A percentile compares a stretch with the other conserved stretches of the same genome.
These are phyloP conservation scores for Ictalurus furcatus DNA, from an alignment of 2,113 vertebrate genomes.

Conservation along the genomic window DNA sequence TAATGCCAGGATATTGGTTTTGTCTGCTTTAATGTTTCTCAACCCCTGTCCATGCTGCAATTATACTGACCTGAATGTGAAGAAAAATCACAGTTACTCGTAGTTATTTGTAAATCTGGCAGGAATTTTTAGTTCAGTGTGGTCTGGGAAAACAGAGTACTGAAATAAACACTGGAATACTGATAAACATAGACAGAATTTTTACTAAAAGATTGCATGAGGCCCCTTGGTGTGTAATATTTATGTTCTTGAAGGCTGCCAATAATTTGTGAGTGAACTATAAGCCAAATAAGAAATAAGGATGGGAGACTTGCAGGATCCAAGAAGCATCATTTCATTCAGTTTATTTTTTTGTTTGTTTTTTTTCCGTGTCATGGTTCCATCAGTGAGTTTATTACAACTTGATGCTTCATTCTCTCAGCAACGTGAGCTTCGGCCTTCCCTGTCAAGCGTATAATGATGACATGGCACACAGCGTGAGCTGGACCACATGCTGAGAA, in stretches of 20 bases:
- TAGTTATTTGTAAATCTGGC: background rate
- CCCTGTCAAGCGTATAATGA: constrained; percentile 11
- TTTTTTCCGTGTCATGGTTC: background rate
- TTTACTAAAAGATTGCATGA: background rate
- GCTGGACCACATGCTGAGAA: constrained; percentile 12
- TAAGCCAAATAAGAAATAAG: background rate
- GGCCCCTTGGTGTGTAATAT: background rate
- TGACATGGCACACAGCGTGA: background rate
- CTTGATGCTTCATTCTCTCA: background rate
- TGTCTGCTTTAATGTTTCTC: background rate
- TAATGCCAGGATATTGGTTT: background rate
- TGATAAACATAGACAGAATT: background rate
- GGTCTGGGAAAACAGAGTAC: background rate
- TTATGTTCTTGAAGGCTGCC: background rate
- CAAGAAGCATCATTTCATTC: background rate
- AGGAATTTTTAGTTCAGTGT: background rate
- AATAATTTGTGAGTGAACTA: background rate
- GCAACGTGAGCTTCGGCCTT: background rate
- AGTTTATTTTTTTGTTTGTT: background rate
- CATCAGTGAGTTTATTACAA: background rate
- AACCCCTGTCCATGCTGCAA: background rate
- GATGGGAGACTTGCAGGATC: background rate
- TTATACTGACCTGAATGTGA: background rate
- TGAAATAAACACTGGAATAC: background rate
- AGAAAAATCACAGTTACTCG: background rate